Evolutionary conservation across 2,888 invertebrate genomes (phyloP), one percentile per base, ranked within the genome.

Genomic region (Trissolcus brochymenae): DNA sequence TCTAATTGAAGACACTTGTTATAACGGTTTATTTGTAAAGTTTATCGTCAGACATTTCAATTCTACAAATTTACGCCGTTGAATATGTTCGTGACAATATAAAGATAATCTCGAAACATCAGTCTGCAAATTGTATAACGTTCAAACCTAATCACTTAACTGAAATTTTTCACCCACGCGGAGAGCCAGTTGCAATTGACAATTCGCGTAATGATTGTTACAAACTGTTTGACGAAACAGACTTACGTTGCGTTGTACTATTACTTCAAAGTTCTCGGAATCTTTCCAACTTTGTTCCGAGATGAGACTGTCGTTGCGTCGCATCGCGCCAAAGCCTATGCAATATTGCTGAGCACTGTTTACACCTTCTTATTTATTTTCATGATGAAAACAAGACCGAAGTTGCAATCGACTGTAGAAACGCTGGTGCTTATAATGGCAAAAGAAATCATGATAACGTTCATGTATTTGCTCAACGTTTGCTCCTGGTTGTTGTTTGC

Each of bases 401-500:
- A 60, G 55, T 29, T 73, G 7, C 54, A 21, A 29, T 29, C 64
- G 6, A 29, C 6, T 6, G 14, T 55, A 4, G 72, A 73, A 50
- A 65, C 65, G 9, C n/a, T 41, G 1, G 41, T 73, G 6, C 43
- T 73, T 0, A 16, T 73, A 46, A 55, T 65, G 13, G 72, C 72
- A 11, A 73, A 73, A 55, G 65, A 73, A 73, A 35, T 65, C 11
- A 73, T 73, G 72, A 11, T 66, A 46, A 65, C 65, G 4, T 60
- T 65, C 6, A 35, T 73, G 11, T 73, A 59, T 54, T 14, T 66
- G 25, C 53, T 71, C 25, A 71, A 71, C 51, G 25, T 71, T 64
- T 51, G 41, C 13, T 64, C 71, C 49, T 71, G 71, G 71, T 51
- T 71, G 17, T 16, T 53, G 35, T 71, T 71, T 64, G 71, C 71